A percentile compares a stretch with the other conserved stretches of the same genome.
These are phyloP conservation scores for Pseudotriccus pelzelni DNA, from an alignment of 2,797 vertebrate species.

Conservation along the genomic window DNA sequence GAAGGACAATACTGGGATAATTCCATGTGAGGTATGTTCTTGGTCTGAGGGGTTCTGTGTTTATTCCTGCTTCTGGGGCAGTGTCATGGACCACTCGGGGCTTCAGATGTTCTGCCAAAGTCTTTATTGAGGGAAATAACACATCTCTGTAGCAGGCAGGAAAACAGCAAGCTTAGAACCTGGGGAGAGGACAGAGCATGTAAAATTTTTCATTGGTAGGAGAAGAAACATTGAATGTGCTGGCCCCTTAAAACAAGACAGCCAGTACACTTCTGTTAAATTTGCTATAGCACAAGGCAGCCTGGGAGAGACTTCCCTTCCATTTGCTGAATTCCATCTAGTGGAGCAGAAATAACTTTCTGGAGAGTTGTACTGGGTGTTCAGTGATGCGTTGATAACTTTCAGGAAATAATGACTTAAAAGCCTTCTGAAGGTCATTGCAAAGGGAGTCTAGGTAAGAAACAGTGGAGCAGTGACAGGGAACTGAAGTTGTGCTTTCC, in stretches of 20 bases:
- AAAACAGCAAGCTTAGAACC: neutral
- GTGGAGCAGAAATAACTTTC: neutral
- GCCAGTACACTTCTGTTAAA: neutral
- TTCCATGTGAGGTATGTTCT: slow-evolving; percentile 84
- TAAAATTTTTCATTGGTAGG: neutral
- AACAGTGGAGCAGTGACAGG: neutral
- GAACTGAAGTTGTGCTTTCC: neutral
- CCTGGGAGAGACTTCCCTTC: neutral
- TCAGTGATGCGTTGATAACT: neutral
- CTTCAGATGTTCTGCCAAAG: neutral
- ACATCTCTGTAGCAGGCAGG: neutral
- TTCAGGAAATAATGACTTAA: neutral
- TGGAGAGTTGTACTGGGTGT: neutral
- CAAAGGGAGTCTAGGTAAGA: neutral
- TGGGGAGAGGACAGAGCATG: neutral
- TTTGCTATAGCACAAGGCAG: neutral
- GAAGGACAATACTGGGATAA: slow-evolving; percentile 79
- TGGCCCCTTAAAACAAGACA: neutral
- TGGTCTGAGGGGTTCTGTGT: neutral
- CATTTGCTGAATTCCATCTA: neutral
- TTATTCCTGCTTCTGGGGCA: neutral
- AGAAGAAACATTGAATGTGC: neutral
- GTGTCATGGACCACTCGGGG: neutral
- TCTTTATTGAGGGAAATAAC: neutral
- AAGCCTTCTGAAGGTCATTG: neutral